These are phyloP conservation scores for Drosophila pallidifrons DNA, from an alignment of 1,140 invertebrate species.

Conservation along the genomic window DNA sequence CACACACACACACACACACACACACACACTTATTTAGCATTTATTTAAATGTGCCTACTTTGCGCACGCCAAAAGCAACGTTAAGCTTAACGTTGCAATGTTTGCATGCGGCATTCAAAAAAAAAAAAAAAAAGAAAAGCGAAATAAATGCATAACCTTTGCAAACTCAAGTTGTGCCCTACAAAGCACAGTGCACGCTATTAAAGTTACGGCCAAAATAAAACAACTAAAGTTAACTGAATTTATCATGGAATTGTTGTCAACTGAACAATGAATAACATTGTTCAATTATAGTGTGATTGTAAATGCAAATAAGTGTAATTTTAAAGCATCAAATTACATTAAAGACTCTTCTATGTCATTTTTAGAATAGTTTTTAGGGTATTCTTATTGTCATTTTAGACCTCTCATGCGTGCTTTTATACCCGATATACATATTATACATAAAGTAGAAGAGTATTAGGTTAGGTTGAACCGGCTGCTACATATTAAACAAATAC, in stretches of 20 bases:
- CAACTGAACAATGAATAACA: neutral
- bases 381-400: neutral
- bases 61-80: constrained; percentile 16
- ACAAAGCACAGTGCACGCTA: neutral
- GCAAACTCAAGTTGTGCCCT: constrained; percentile 7
- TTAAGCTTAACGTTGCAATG: constrained; percentile 27
- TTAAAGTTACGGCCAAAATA: neutral
- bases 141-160: neutral
- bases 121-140: neutral
- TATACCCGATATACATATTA: too few relatives aligned
- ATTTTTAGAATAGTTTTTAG: neutral
- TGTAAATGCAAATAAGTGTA: neutral
- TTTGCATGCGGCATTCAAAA: constrained; percentile 36
- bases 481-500: too few relatives aligned
- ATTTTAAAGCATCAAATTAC: neutral
- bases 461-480: too few relatives aligned
- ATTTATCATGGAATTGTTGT: constrained; percentile 15
- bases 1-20: constrained; percentile 29
- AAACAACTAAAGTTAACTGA: neutral
- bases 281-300: neutral
- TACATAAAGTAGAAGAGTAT: too few relatives aligned
- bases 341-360: neutral
- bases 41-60: constrained; percentile 64
- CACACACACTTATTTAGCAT: constrained; percentile 30
- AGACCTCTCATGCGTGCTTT: too few relatives aligned